Base-by-base conservation (phyloP, 2,797 vertebrate genomes). In the Anomalospiza imberbis region DNA sequence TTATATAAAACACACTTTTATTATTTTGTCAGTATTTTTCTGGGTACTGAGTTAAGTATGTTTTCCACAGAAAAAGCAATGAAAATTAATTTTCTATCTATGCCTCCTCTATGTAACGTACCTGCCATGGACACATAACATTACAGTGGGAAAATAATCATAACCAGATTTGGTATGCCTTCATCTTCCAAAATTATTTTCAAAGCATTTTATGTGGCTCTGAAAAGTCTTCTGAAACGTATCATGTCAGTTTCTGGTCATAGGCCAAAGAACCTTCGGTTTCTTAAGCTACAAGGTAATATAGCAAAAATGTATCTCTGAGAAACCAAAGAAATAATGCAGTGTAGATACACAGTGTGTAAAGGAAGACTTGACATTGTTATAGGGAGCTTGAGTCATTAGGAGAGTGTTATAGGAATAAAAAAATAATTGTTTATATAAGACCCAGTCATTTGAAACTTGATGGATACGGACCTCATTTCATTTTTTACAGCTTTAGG, bases 101-200 rank as follows among this genome's bases (percentile, higher is more conserved):
- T 89, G 24, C n/a, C 40, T 72, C 9, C 58, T 28, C 53, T 58
- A 17, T 66, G 19, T 31, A 88, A 65, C 2, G 1, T 94, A 84
- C 76, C 88, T 95, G 86, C 44, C 44, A 60, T 10, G 28, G 78
- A 86, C 63, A 68, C 26, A 53, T 58, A 94, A 92, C 42, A 51
- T 89, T 80, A 42, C 60, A 70, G 67, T 65, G 57, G 76, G 81
- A 94, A 95, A 86, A 93, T 92, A 96, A 94, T 91, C 54, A 53
- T 85, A 91, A 89, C 61, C 95, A 95, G 93, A 72, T 83, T 51
- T 91, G 82, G 91, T 85, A 93, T 96, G 93, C 94, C 94, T 96
- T 94, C 79, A 80, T 96, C 91, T 94, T 96, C 48, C 38, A 54
- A 57, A 91, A 91, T 54, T 32, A 71, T 95, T 95, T 95, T 92